Conservation (phyloP, 2,113 vertebrate species). For the Hydrochoerus hydrochaeris region DNA sequence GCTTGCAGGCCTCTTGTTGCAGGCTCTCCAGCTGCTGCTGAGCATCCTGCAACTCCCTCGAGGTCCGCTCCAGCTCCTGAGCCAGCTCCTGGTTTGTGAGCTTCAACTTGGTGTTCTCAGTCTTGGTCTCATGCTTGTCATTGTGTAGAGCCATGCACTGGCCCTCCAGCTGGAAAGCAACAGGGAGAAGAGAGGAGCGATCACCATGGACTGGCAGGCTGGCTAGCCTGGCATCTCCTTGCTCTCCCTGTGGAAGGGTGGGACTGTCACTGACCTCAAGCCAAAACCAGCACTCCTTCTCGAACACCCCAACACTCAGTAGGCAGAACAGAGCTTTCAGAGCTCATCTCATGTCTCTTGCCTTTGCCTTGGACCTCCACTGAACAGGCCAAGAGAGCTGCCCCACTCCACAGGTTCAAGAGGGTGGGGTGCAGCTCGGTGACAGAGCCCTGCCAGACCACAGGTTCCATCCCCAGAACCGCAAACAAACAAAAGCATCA, state of each 20-base stretch:
- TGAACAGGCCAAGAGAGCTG: not conserved
- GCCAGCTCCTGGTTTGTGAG: constrained; percentile 92
- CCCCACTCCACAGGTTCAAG: not conserved
- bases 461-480: not conserved
- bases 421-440: not conserved
- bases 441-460: not conserved
- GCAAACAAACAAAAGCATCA: not conserved
- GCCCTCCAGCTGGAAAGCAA: constrained; percentile 88
- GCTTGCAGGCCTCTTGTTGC: constrained; percentile 89
- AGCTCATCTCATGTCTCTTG: too few species aligned
- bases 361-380: not conserved
- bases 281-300: not conserved
- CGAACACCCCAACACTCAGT: rapidly evolving
- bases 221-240: too few species aligned
- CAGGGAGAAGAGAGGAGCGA: not conserved
- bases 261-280: too few species aligned
- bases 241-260: not conserved
- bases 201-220: not conserved
- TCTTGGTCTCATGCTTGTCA: constrained; percentile 91
- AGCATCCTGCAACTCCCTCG: constrained; percentile 88
- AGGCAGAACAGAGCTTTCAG: not conserved
- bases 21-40: constrained; percentile 92
- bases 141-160: constrained; percentile 90
- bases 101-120: constrained; percentile 94
- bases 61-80: constrained; percentile 88